Evolutionary conservation across 1,140 invertebrate species (phyloP).

Genomic region (Melitaea cinxia): DNA sequence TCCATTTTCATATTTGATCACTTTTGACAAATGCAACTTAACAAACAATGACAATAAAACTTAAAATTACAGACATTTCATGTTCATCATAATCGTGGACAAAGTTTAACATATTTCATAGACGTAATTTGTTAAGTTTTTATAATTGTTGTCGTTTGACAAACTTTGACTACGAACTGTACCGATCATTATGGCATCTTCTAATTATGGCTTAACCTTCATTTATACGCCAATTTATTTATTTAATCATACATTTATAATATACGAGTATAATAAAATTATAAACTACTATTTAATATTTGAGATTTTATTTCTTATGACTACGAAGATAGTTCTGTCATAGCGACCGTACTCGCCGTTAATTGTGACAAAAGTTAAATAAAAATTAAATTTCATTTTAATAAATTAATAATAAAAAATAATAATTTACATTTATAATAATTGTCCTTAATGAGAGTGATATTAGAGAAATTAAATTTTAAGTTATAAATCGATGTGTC

Average conservation of each 20-base stretch:
- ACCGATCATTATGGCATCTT: conserved; percentile 1
- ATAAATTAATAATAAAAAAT: neutral
- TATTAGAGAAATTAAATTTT: neutral
- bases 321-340: too few relatives aligned
- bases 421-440: neutral
- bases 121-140: too few relatives aligned
- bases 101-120: too few relatives aligned
- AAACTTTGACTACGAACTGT: neutral
- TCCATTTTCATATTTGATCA: neutral
- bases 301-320: too few relatives aligned
- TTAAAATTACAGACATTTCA: too few relatives aligned
- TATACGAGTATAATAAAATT: neutral
- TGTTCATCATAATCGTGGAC: too few relatives aligned
- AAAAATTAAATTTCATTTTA: neutral
- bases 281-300: neutral
- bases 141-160: too few relatives aligned
- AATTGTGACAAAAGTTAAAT: neutral
- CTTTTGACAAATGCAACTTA: neutral
- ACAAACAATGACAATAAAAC: neutral
- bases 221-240: neutral
- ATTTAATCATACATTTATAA: neutral
- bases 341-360: too few relatives aligned
- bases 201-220: neutral
- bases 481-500: conserved; percentile 6
- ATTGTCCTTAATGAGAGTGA: conserved; percentile 3